Conservation (phyloP, 92 coral and sea anemone genomes). For the Anthopleura xanthogrammica region DNA sequence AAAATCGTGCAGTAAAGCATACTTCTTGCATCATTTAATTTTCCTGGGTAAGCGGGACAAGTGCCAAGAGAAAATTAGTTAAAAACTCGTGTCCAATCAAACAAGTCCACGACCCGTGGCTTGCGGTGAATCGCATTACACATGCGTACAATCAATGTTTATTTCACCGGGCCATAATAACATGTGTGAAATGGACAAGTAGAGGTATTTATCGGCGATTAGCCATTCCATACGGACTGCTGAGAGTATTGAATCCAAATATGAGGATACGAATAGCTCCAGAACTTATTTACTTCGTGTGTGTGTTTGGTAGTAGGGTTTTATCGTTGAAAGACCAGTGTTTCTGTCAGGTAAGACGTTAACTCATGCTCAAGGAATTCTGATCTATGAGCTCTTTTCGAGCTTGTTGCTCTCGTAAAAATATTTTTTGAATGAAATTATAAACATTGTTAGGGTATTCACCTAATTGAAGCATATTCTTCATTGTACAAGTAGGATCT, state of each 20-base stretch:
- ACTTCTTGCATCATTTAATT: slow-evolving; percentile 4
- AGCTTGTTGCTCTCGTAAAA: background rate
- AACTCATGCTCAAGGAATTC: slow-evolving; percentile 12
- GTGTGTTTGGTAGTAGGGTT: slow-evolving; percentile 19
- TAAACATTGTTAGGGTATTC: slow-evolving; percentile 7
- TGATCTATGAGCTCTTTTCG: background rate
- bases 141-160: slow-evolving; percentile 27
- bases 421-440: background rate
- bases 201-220: background rate
- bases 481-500: background rate
- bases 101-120: slow-evolving; percentile 23
- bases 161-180: slow-evolving; percentile 13
- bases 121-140: slow-evolving; percentile 25
- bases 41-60: background rate
- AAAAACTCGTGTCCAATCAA: slow-evolving; percentile 20
- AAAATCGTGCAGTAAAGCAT: slow-evolving; percentile 17
- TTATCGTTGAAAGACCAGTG: slow-evolving; percentile 36
- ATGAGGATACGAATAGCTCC: slow-evolving; percentile 19
- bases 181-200: background rate
- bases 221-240: background rate
- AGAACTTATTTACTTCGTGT: slow-evolving; percentile 20
- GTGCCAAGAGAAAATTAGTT: background rate
- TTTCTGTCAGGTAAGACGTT: slow-evolving; percentile 38
- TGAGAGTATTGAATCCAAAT: background rate
- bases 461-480: background rate